These are phyloP conservation scores for Sparus aurata DNA, from an alignment of 2,797 vertebrate species.

Conservation along the genomic window DNA sequence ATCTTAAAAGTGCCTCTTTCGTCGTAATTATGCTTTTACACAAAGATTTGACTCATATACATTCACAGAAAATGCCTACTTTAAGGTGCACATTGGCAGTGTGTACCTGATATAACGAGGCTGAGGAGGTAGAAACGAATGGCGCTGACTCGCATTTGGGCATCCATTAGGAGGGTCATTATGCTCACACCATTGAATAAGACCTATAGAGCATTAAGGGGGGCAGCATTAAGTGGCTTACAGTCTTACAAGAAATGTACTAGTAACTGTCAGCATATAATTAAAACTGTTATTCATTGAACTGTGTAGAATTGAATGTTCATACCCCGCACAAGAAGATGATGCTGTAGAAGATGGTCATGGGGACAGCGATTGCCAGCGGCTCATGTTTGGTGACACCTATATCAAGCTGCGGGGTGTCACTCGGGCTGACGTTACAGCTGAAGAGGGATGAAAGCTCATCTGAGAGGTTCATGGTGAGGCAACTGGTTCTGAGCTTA, in stretches of 20 bases:
- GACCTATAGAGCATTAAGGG: conserved; percentile 52
- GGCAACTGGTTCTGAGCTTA: conserved; percentile 7
- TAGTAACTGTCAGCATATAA: neutral
- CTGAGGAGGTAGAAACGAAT: conserved; percentile 85
- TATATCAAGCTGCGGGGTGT: conserved; percentile 79
- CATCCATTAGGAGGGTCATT: conserved; percentile 80
- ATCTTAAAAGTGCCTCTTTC: too few species aligned
- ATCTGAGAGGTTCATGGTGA: conserved; percentile 72
- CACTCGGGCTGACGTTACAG: conserved; percentile 79
- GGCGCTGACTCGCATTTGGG: conserved; percentile 84
- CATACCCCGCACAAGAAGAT: conserved; percentile 84
- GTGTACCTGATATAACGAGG: conserved; percentile 79
- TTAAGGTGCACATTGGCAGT: neutral
- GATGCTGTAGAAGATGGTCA: conserved; percentile 86
- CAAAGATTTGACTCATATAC: too few species aligned
- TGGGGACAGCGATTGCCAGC: conserved; percentile 79
- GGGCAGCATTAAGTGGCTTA: neutral
- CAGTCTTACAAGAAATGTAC: neutral
- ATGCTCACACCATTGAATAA: conserved; percentile 81
- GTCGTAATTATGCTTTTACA: too few species aligned
- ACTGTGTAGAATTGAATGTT: neutral
- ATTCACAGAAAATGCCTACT: too few species aligned
- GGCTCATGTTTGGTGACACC: conserved; percentile 83
- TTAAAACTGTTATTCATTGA: neutral
- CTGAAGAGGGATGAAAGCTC: conserved; percentile 67